Evolutionary conservation across 2,888 invertebrate genomes (phyloP), one percentile per base, ranked within the genome.

Genomic region (Leucophenga maculata): DNA sequence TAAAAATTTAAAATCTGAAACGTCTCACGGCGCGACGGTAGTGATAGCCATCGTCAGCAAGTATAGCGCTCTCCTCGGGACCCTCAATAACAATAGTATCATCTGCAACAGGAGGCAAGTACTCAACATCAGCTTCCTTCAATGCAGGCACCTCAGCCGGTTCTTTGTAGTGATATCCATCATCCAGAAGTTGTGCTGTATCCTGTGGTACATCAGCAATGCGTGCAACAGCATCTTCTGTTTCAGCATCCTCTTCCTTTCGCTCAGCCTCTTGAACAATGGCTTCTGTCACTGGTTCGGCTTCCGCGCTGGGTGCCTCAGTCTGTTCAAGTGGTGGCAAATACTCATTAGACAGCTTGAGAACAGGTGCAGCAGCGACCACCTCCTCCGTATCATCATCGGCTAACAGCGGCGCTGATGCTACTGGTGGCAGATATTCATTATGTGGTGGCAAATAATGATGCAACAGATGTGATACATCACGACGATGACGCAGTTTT

Each of bases 151-250:
- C 66, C 72, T 74, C 77, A 3, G 44, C 67, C 4, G 86, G 86
- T 69, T 80, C 79, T 67, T 85, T 84, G 55, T 86, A 86, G 65
- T 86, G 86, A 32, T 86, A 86, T 65, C 86, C 86, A 69, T 86
- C 86, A 13, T 72, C 74, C 16, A 78, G 74, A 14, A 86, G 68
- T 32, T 81, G 70, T 0, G 77, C 82, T 1, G 78, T 75, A 13
- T 83, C 77, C 68, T 73, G 68, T 0, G 50, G 64, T 32, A 79
- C 78, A 69, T 80, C 80, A 6, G 75, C 80, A 6, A 81, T 74
- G 18, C 72, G 77, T 9, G 76, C 70, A 1, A 32, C 48, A 1
- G 62, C 18, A 16, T 60, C 44, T 14, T 60, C 54, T 59, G 16
- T 8, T 11, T 54, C 20, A 26, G 50, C 16, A 50, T 77, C 78